Percentiles rank a stretch among this genome's conserved stretches.
phyloP scores from a whole-genome alignment of 2,797 vertebrate genomes.

The Hafferia zeledoni region DNA sequence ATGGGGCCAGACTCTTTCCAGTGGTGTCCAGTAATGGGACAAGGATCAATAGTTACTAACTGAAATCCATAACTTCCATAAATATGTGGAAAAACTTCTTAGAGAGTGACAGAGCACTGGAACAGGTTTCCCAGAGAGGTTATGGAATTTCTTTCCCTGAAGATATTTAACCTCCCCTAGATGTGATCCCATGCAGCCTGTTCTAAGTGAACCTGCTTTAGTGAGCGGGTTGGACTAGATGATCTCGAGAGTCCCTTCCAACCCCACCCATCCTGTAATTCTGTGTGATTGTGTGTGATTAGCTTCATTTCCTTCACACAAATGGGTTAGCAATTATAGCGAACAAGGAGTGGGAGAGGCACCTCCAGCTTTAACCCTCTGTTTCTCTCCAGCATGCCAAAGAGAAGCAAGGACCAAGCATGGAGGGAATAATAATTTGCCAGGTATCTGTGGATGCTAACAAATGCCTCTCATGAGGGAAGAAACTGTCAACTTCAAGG shows the following conservation, averaged over 20 bases:
- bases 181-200: neutral
- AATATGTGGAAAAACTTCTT: neutral
- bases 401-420: neutral
- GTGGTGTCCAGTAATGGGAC: neutral
- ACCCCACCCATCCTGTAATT: neutral
- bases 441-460: neutral
- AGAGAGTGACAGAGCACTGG: neutral
- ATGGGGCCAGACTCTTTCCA: neutral
- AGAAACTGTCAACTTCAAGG: neutral
- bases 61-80: neutral
- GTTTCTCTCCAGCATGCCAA: neutral
- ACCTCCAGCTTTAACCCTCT: neutral
- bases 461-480: neutral
- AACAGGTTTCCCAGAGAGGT: neutral
- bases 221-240: neutral
- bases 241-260: neutral
- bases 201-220: neutral
- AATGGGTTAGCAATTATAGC: neutral
- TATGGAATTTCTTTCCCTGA: neutral
- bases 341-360: neutral
- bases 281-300: neutral
- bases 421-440: neutral
- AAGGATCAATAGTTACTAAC: neutral
- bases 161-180: neutral
- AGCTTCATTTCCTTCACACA: neutral